Evolutionary conservation across 2,113 vertebrate genomes (phyloP).

Genomic region (Probosciger aterrimus): DNA sequence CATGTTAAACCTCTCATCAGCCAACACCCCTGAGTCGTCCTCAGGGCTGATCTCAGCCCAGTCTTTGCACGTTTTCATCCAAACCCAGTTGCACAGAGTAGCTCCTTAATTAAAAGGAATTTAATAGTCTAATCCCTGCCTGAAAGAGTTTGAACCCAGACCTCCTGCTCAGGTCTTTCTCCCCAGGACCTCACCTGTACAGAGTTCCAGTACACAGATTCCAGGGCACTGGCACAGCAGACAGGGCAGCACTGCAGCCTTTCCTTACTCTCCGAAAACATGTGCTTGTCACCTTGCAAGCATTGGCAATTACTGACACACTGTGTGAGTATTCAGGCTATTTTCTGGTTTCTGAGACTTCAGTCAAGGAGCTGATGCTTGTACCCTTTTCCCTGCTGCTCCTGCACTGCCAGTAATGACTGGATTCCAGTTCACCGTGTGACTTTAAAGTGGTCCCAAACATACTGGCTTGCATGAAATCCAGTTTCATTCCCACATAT

Average conservation of each 20-base stretch:
- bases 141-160: not conserved
- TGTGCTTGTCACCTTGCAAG: not conserved
- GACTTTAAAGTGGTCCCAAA: not conserved
- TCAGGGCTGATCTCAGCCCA: not conserved
- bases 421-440: not conserved
- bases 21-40: not conserved
- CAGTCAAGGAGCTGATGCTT: not conserved
- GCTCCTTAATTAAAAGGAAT: not conserved
- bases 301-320: not conserved
- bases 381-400: not conserved
- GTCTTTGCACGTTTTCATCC: not conserved
- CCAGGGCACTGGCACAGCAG: not conserved
- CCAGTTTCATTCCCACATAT: not conserved
- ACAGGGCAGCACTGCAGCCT: not conserved
- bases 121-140: not conserved
- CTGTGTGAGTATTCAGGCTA: not conserved
- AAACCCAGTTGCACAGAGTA: not conserved
- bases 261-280: not conserved
- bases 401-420: not conserved
- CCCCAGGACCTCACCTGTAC: not conserved
- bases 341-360: not conserved
- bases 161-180: not conserved
- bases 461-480: not conserved
- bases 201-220: not conserved
- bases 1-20: not conserved